Base-by-base conservation (phyloP, 2,797 vertebrate genomes). In the Babyrousa celebensis region DNA sequence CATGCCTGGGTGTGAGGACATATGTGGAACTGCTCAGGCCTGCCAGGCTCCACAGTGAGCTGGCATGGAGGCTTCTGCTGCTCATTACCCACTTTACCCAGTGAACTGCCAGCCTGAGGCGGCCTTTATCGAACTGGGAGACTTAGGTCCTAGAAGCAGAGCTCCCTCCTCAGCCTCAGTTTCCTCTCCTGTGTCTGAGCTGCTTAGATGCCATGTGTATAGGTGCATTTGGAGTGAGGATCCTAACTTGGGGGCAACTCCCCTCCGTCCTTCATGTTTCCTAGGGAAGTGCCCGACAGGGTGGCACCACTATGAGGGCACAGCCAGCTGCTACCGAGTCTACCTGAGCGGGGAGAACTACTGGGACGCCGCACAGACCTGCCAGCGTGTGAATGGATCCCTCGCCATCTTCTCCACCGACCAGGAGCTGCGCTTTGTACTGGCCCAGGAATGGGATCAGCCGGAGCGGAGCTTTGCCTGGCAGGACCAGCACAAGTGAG, bases 301-400 rank as follows among this genome's bases (percentile, higher is more conserved):
- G 1, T 99, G 99, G 99, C 99, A 99, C 97, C 99, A 99, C 98
- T 99, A 99, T 27, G 99, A 99, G 98, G 99, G 99, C 98, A 99
- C 99, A 0, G 99, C 99, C 96, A 99, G 99, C 99, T 99, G 99
- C 95, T 99, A 99, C 96, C 99, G 99, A 94, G 99, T 99, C 27
- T 99, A 99, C 98, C 98, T 99, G 98, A 99, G 98, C 5, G 99
- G 99, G 0, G 99, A 99, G 98, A 99, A 99, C 98, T 99, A 99
- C 99, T 99, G 99, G 99, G 99, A 99, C 1, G 99, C 99, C 0
- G 99, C 99, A 71, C 99, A 99, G 92, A 99, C 99, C 0, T 99
- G 99, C 95, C 99, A 99, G 99, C 99, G 99, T 1, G 99, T 99
- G 89, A 99, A 99, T 1, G 99, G 99, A 23, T 99, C 99, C 0